Evolutionary conservation across 2,888 invertebrate species (phyloP).

Genomic region (Philereme transversata): DNA sequence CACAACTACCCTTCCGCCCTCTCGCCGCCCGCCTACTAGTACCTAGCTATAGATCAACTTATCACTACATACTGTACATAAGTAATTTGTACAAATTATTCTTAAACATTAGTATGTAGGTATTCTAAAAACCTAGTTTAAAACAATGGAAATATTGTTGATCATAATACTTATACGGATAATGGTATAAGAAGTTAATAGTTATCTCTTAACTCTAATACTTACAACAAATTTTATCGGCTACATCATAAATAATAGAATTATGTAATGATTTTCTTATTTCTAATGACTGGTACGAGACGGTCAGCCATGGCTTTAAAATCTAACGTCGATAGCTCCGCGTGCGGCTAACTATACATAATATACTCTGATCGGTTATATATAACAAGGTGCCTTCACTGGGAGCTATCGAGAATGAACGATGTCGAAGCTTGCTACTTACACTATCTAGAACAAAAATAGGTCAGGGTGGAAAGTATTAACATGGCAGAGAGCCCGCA

Average conservation of each 20-base stretch:
- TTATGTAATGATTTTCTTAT: conserved; percentile 55
- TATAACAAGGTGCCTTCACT: conserved; percentile 26
- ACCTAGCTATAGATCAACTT: conserved; percentile 28
- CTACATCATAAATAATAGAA: conserved; percentile 75
- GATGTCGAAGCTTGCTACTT: conserved; percentile 19
- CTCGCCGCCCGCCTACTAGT: conserved; percentile 27
- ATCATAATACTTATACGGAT: conserved; percentile 80
- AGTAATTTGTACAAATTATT: conserved; percentile 80
- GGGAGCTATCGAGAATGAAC: conserved; percentile 33
- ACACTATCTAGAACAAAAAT: conserved; percentile 13
- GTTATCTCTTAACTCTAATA: conserved; percentile 69
- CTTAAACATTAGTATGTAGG: conserved; percentile 53
- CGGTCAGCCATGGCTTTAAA: conserved; percentile 69
- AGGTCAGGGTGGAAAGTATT: conserved; percentile 13
- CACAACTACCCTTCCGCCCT: conserved; percentile 38
- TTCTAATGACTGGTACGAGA: conserved; percentile 77
- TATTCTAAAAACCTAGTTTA: conserved; percentile 67
- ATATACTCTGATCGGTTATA: conserved; percentile 28
- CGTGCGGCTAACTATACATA: conserved; percentile 18
- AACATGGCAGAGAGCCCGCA: conserved; percentile 28
- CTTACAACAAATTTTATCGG: conserved; percentile 65
- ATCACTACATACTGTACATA: conserved; percentile 75
- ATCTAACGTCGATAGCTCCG: conserved; percentile 54
- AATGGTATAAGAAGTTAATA: conserved; percentile 75
- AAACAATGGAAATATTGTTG: conserved; percentile 81